Evolutionary conservation across 30 jellyfish, hydroid and myxozoan genomes (phyloP).

Genomic region (Chrysaora quinquecirrha): DNA sequence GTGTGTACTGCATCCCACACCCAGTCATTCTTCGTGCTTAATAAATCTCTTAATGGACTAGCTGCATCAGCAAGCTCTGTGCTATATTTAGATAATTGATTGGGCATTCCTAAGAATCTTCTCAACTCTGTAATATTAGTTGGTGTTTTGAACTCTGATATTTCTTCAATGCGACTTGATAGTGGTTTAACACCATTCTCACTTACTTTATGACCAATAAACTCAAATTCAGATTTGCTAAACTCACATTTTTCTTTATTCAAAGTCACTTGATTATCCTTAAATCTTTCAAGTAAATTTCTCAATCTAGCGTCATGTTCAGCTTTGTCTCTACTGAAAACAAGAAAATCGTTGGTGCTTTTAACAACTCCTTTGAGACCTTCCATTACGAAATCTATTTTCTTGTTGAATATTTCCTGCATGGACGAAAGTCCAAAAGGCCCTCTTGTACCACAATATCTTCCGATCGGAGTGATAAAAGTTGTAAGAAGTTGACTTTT

Average conservation of each 20-base stretch:
- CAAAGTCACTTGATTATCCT: slow-evolving; percentile 15
- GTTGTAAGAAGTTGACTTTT: slow-evolving; percentile 57
- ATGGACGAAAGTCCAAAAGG: slow-evolving; percentile 58
- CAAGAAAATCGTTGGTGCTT: slow-evolving; percentile 26
- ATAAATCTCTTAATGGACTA: slow-evolving; percentile 22
- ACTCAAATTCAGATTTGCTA: slow-evolving; percentile 26
- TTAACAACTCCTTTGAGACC: slow-evolving; percentile 19
- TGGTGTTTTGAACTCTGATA: slow-evolving; percentile 38
- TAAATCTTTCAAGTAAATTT: slow-evolving; percentile 12
- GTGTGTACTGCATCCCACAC: slow-evolving; percentile 20
- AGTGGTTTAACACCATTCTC: slow-evolving; percentile 35
- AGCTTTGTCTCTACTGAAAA: not conserved
- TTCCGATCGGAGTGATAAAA: slow-evolving; percentile 70
- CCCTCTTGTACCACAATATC: slow-evolving; percentile 50
- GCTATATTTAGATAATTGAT: slow-evolving; percentile 18
- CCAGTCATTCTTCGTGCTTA: slow-evolving; percentile 25
- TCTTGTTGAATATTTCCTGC: slow-evolving; percentile 43
- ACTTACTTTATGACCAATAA: slow-evolving; percentile 44
- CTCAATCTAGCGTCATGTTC: slow-evolving; percentile 44
- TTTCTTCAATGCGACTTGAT: slow-evolving; percentile 17
- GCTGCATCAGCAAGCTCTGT: slow-evolving; percentile 6
- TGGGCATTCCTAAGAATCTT: slow-evolving; percentile 21
- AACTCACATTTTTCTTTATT: slow-evolving; percentile 48
- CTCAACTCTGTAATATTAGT: slow-evolving; percentile 42
- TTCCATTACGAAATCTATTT: slow-evolving; percentile 11